phyloP scores from a whole-genome alignment of 2,113 vertebrate species.

The Crypturellus undulatus region DNA sequence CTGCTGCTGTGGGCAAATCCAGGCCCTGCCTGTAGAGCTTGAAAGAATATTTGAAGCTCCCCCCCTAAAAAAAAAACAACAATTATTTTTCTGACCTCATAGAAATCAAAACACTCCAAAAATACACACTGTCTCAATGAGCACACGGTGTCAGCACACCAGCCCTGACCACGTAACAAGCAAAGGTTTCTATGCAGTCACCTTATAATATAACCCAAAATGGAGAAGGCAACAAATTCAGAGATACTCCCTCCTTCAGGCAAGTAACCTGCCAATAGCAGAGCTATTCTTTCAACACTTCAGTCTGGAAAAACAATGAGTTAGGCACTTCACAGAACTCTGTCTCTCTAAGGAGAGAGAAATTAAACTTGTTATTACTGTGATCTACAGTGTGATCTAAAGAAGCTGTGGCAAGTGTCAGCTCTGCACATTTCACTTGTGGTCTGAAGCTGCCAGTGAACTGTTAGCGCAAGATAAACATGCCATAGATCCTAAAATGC shows the following conservation, averaged over 20 bases:
- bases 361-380: not conserved
- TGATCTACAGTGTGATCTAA: not conserved
- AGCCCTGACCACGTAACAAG: not conserved
- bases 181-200: not conserved
- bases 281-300: not conserved
- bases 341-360: not conserved
- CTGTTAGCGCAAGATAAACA: not conserved
- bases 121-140: not conserved
- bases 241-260: not conserved
- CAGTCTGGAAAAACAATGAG: not conserved
- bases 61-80: no score
- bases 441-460: not conserved
- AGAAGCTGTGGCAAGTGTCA: not conserved
- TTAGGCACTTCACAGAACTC: not conserved
- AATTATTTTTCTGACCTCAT: not conserved
- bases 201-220: not conserved
- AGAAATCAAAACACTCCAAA: not conserved
- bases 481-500: not conserved
- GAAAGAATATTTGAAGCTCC: not conserved
- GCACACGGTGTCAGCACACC: not conserved
- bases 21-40: not conserved
- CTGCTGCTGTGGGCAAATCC: not conserved
- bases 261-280: not conserved
- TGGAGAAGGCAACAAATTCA: not conserved
- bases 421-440: not conserved